Evolutionary conservation across 2,797 vertebrate species (phyloP).

Genomic region (Artibeus jamaicensis): DNA sequence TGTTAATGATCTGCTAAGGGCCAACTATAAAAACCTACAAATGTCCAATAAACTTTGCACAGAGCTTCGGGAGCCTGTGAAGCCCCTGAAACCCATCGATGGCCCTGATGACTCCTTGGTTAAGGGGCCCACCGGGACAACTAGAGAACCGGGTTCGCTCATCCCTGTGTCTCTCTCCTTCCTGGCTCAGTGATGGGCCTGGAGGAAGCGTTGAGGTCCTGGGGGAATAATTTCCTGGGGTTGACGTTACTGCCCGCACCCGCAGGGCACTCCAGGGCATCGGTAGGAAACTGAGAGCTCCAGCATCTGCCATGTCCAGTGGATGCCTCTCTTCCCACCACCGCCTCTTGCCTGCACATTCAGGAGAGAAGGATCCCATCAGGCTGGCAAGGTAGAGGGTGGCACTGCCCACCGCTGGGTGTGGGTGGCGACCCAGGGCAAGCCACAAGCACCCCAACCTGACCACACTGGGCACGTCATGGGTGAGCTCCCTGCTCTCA

Average conservation of each 20-base stretch:
- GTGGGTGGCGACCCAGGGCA: neutral
- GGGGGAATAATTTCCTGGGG: neutral
- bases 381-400: neutral
- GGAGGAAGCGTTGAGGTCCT: neutral
- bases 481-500: neutral
- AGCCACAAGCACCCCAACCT: no score
- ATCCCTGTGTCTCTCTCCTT: neutral
- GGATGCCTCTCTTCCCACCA: no score
- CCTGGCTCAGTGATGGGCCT: no score
- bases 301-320: neutral
- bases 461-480: neutral
- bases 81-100: neutral
- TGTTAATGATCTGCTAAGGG: conserved; percentile 1
- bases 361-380: neutral
- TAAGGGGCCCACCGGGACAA: neutral
- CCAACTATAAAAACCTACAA: neutral
- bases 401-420: no score
- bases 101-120: neutral
- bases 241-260: neutral
- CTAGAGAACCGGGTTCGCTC: no score
- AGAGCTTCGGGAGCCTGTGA: neutral
- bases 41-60: neutral
- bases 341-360: neutral
- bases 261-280: neutral
- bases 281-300: neutral